A percentile compares a stretch with the other conserved stretches of the same genome.
Conservation (phyloP, 2,888 invertebrate species). For the Trichogramma dendrolimi region DNA sequence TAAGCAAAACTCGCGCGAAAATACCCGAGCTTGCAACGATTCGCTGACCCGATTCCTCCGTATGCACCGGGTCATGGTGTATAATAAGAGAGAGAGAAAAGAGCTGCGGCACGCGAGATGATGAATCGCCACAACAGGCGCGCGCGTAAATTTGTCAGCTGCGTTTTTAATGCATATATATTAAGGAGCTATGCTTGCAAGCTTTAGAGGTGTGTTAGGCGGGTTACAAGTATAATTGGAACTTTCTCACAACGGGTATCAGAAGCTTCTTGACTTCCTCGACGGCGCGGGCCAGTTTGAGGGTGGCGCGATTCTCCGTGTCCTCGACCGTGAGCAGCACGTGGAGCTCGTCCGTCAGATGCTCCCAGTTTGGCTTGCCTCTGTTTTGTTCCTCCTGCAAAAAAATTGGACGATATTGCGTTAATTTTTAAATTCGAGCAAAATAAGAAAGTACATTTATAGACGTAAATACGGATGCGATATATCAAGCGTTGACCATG, state of each 20-base stretch:
- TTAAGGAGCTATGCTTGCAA: neutral
- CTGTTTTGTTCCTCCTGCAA: conserved; percentile 95
- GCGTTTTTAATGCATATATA: neutral
- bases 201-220: too few species aligned
- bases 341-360: conserved; percentile 96
- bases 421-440: conserved; percentile 17
- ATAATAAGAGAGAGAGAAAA: too few species aligned
- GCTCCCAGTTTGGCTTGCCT: conserved; percentile 99
- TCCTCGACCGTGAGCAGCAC: conserved; percentile 98
- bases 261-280: conserved; percentile 98
- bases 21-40: too few species aligned
- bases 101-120: neutral
- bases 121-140: neutral
- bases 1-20: too few species aligned
- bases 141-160: neutral
- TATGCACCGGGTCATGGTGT: too few species aligned
- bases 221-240: conserved; percentile 34
- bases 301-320: conserved; percentile 91
- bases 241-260: conserved; percentile 75
- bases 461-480: too few species aligned
- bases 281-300: conserved; percentile 92
- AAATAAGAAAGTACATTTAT: conserved; percentile 3
- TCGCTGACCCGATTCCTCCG: too few species aligned
- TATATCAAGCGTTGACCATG: too few species aligned
- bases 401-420: conserved; percentile 10